Base-by-base conservation (phyloP, 1,140 invertebrate genomes). In the Monomorium pharaonis region DNA sequence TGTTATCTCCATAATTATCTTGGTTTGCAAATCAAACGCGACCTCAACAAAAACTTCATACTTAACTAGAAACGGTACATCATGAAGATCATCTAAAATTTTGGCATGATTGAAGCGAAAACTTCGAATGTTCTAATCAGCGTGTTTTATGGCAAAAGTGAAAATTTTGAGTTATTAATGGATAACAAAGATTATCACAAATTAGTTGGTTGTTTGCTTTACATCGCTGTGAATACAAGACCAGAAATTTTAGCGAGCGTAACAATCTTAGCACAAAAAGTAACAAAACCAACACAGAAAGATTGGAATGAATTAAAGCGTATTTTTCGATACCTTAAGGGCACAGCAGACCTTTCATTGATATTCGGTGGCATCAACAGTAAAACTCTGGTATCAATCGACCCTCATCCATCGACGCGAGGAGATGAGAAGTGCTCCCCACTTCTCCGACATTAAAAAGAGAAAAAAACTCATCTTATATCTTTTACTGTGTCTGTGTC, bases 231-330 rank as follows among this genome's bases (percentile, higher is more conserved):
- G 2, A 87, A 88, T 16, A 93, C 94, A 1, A 62, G 95, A 63
- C 94, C 93, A 37, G 94, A 95, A 80, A 93, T 95, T 9, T 70
- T 92, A 3, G 93, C 90, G 74, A 87, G 78, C 30, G 77, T 87
- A 42, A 62, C 49, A 42, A 89, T 92, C 47, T 76, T 94, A 12
- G 90, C 90, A 16, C 92, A 94, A 85, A 88, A 74, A 16, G 74
- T 86, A n/a, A 80, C 88, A 70, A 30, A 84, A 2, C 86, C 89
- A 7, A 76, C 72, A 4, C 58, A 77, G 63, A 42, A 47, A 3
- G 80, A 90, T 30, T 92, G 90, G 89, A 88, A 80, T n/a, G 86
- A 87, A 78, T 51, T 86, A 14, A 92, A 92, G 75, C 78, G 90
- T 44, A 63, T 92, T 7, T 56, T 87, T 6, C 72, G 87, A 76